A percentile compares a stretch with the other conserved stretches of the same genome.
phyloP scores from a whole-genome alignment of 2,797 vertebrate species.

The Catharus ustulatus region DNA sequence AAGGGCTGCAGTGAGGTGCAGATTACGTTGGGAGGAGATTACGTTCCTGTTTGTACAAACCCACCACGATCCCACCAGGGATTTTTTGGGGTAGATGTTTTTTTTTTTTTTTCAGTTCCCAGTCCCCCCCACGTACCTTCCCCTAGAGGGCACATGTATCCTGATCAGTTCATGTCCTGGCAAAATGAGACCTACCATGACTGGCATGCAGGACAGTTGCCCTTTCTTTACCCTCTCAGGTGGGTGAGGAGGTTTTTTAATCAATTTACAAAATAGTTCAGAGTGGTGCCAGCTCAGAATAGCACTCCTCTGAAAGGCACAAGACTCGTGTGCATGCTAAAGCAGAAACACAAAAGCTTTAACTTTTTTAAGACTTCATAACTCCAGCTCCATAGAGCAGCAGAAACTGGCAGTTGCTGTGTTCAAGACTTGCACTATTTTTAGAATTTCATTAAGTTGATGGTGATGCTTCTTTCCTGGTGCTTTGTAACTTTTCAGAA shows the following conservation, averaged over 20 bases:
- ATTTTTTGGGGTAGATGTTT: not conserved
- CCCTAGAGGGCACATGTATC: not conserved
- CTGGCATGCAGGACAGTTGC: not conserved
- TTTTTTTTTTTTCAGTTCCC: not conserved
- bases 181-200: not conserved
- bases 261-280: not conserved
- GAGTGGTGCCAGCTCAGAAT: not conserved
- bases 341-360: not conserved
- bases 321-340: fast-evolving
- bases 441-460: not conserved
- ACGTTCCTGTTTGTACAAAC: not conserved
- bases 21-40: not conserved
- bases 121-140: not conserved
- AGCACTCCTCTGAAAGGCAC: not conserved
- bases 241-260: not conserved
- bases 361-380: not conserved
- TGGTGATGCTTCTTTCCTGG: not conserved
- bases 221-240: not conserved
- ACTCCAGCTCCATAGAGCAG: not conserved
- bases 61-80: too few relatives aligned
- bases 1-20: not conserved
- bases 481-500: not conserved
- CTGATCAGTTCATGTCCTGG: not conserved
- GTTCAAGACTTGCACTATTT: not conserved
- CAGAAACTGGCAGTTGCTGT: too few relatives aligned